Base-by-base conservation (phyloP, 2,113 vertebrate genomes). In the Formicarius rufipectus region DNA sequence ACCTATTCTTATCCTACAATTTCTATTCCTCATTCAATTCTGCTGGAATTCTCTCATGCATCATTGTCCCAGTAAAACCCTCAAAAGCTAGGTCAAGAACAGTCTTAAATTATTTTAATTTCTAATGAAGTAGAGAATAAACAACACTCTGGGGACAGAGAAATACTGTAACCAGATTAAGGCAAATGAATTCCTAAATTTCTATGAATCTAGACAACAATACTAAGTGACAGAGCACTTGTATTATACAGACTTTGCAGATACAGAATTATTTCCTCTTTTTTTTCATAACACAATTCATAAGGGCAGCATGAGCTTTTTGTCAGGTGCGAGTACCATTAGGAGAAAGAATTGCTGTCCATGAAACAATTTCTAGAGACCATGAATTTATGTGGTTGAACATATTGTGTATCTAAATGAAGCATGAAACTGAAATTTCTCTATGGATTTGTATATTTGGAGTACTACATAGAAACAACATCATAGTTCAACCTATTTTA, bases 51-150 rank as follows among this genome's bases (percentile, higher is more conserved):
- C 66, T 93, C 80, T 87, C 33, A 72, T 79, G 84, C 40, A 87
- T 69, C 35, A 53, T 69, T 85, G 71, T 55, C 60, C 64, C 63
- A 91, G 2, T 90, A 93, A 96, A 87, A 74, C 2, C 7, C 21
- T 82, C 12, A 45, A 91, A 96, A 93, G 78, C 68, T 96, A 94
- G 79, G 71, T 94, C 90, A 96, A n/a, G 28, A 91, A 35, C 14
- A 78, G 14, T 74, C 74, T 91, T 68, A 89, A 77, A 95, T 85
- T 89, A 90, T 93, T 91, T 91, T 90, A 77, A 63, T 82, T 95
- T 93, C 72, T 93, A 94, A 89, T 94, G 72, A 94, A 91, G 81
- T 27, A 74, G 82, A 95, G 81, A 79, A 95, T 77, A 95, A 95
- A 94, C 53, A 97, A 47, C 53, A 55, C 74, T 40, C 74, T n/a